A percentile compares a stretch with the other conserved stretches of the same genome.
Conservation (phyloP, 2,113 vertebrate species). For the Tinamus guttatus region DNA sequence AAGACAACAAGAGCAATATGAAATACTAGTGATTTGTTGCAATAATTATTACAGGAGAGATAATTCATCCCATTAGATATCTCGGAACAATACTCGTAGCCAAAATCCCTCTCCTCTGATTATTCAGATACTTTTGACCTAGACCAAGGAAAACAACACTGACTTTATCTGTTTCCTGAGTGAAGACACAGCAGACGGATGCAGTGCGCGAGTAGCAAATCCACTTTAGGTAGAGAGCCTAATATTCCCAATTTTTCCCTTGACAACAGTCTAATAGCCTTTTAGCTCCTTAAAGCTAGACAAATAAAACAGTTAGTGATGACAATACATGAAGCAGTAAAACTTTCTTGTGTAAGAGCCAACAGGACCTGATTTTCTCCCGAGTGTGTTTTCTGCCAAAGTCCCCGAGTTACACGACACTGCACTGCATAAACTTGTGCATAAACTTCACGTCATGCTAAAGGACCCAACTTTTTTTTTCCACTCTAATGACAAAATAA, state of each 20-base stretch:
- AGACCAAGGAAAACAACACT: neutral
- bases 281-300: slow-evolving; percentile 52
- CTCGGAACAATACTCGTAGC: neutral
- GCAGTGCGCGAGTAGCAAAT: slow-evolving; percentile 1
- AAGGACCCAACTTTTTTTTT: neutral
- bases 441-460: slow-evolving; percentile 25
- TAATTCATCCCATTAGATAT: neutral
- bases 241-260: slow-evolving; percentile 22
- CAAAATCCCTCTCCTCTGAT: neutral
- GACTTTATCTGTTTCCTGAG: slow-evolving; percentile 25
- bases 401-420: neutral
- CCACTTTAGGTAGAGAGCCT: slow-evolving; percentile 23
- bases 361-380: slow-evolving; percentile 51
- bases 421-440: neutral
- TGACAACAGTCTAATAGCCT: slow-evolving; percentile 48
- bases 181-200: neutral
- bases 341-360: neutral
- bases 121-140: neutral
- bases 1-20: neutral
- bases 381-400: neutral
- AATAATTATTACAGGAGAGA: neutral
- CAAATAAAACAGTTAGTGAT: slow-evolving; percentile 38
- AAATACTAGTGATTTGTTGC: neutral
- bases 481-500: neutral
- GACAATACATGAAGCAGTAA: neutral